Percentiles rank a stretch among this genome's conserved stretches.
These are phyloP conservation scores for Serripes groenlandicus DNA, from an alignment of 2,888 invertebrate genomes.

Conservation along the genomic window DNA sequence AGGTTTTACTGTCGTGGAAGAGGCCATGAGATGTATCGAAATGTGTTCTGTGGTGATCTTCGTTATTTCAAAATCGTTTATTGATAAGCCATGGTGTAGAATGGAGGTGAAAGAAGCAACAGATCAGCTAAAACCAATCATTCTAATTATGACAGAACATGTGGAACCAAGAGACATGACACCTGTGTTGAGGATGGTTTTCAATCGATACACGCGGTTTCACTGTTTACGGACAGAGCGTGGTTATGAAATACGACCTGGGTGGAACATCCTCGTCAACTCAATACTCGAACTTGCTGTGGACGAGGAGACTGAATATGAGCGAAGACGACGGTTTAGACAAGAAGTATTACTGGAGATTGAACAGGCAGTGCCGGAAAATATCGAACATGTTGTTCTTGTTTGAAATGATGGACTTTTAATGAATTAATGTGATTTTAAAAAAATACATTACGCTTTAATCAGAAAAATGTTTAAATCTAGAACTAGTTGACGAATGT, in stretches of 20 bases:
- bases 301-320: background rate
- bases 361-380: no score
- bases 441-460: no score
- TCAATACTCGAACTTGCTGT: background rate
- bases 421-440: no score
- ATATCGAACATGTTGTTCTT: no score
- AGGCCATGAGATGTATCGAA: conserved; percentile 5
- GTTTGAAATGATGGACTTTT: no score
- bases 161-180: background rate
- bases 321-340: no score
- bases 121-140: conserved; percentile 2
- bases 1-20: conserved; percentile 9
- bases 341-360: no score
- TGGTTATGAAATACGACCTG: background rate
- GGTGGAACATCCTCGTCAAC: background rate
- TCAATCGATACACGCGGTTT: background rate
- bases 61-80: background rate
- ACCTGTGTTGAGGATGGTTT: background rate
- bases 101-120: conserved; percentile 7
- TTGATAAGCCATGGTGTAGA: background rate
- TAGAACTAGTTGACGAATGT: no score
- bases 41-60: background rate
- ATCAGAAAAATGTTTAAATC: no score
- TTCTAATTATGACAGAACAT: background rate
- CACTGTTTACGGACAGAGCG: background rate